A percentile compares a stretch with the other conserved stretches of the same genome.
phyloP scores from a whole-genome alignment of 2,888 invertebrate genomes.

The Microchrysa polita region DNA sequence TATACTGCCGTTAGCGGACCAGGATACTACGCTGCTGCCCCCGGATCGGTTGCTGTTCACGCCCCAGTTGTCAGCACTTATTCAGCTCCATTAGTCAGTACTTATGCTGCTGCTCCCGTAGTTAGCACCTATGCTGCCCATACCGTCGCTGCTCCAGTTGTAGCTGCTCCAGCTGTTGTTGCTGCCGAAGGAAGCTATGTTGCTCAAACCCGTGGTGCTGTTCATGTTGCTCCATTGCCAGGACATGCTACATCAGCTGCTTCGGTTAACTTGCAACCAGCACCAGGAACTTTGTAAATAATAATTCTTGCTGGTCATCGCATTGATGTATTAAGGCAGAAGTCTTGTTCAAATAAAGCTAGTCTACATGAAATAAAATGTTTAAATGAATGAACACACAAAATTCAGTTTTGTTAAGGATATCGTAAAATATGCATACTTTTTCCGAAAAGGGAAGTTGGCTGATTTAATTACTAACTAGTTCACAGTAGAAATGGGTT shows the following conservation, averaged over 20 bases:
- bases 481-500: too few relatives aligned
- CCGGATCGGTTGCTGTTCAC: conserved; percentile 50
- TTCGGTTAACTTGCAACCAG: conserved; percentile 62
- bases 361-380: too few relatives aligned
- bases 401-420: too few relatives aligned
- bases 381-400: too few relatives aligned
- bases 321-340: too few relatives aligned
- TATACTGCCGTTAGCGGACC: conserved; percentile 54
- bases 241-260: conserved; percentile 56
- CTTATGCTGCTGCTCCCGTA: conserved; percentile 39
- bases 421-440: too few relatives aligned
- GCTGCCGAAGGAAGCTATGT: conserved; percentile 60
- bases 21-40: conserved; percentile 48
- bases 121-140: background rate
- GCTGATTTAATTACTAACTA: too few relatives aligned
- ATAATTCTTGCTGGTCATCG: too few relatives aligned
- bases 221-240: conserved; percentile 64
- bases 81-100: conserved; percentile 46
- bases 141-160: background rate
- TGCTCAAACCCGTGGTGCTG: conserved; percentile 63
- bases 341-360: too few relatives aligned
- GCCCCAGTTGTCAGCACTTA: conserved; percentile 50
- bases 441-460: too few relatives aligned
- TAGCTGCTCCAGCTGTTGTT: background rate
- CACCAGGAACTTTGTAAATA: conserved; percentile 60